Evolutionary conservation across 2,113 vertebrate genomes (phyloP).

Genomic region (Antennarius striatus): DNA sequence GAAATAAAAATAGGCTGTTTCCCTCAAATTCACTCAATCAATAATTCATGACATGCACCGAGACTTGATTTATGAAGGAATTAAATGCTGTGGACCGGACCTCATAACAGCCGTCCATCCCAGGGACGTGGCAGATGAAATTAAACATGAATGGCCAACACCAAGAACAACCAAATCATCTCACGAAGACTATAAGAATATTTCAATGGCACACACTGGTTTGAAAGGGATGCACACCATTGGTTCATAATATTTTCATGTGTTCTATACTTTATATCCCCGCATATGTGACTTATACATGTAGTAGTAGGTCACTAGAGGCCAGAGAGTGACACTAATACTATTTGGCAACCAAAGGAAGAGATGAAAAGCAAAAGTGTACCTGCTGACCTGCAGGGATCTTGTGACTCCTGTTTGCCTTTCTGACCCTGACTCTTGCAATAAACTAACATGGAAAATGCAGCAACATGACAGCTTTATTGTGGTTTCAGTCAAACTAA

Average conservation of each 20-base stretch:
- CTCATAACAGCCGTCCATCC: conserved; percentile 59
- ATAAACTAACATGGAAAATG: conserved; percentile 13
- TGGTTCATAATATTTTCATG: no score
- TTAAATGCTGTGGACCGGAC: conserved; percentile 70
- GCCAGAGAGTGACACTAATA: conserved; percentile 56
- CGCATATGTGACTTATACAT: conserved; percentile 4
- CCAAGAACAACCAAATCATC: conserved; percentile 50
- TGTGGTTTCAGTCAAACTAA: not conserved
- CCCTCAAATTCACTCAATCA: conserved; percentile 70
- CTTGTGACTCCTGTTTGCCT: conserved; percentile 37
- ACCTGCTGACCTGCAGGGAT: conserved; percentile 58
- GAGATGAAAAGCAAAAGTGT: conserved; percentile 50
- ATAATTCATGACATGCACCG: conserved; percentile 69
- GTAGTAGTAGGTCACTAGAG: conserved; percentile 54
- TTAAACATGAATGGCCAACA: conserved; percentile 69
- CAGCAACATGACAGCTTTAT: conserved; percentile 32
- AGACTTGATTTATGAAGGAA: conserved; percentile 73
- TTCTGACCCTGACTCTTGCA: conserved; percentile 9
- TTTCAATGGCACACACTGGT: not conserved
- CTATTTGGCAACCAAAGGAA: conserved; percentile 40
- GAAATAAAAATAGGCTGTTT: conserved; percentile 71
- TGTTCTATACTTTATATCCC: no score
- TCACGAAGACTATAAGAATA: conserved; percentile 14
- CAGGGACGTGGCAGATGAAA: conserved; percentile 50
- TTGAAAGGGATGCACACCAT: no score